phyloP scores from a whole-genome alignment of 2,797 vertebrate species.

The Microcaecilia unicolor region DNA sequence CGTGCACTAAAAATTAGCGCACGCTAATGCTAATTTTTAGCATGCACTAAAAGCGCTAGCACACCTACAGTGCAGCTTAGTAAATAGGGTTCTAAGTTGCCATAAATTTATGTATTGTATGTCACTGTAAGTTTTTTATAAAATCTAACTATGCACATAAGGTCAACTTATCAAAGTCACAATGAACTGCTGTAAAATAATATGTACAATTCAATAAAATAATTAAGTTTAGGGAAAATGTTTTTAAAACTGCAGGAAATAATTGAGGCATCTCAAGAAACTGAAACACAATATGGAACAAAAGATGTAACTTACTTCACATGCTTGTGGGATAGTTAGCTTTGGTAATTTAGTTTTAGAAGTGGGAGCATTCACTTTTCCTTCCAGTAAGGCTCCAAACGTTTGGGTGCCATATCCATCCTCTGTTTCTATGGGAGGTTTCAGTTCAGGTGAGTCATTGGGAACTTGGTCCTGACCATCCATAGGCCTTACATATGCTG shows the following conservation, averaged over 20 bases:
- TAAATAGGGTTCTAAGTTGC: too few relatives aligned
- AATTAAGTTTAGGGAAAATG: background rate
- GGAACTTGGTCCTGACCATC: constrained; percentile 86
- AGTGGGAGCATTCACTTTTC: constrained; percentile 61
- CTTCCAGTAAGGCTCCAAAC: constrained; percentile 68
- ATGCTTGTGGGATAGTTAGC: constrained; percentile 80
- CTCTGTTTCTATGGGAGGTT: constrained; percentile 71
- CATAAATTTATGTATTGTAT: too few relatives aligned
- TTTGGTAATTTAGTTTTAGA: constrained; percentile 89
- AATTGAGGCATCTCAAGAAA: background rate
- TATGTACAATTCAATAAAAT: too few relatives aligned
- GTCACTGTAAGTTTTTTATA: too few relatives aligned
- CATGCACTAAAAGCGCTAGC: too few relatives aligned
- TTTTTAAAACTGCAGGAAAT: background rate
- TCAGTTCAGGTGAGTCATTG: constrained; percentile 80
- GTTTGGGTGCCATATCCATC: constrained; percentile 76
- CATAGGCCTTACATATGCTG: constrained; percentile 85
- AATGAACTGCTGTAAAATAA: too few relatives aligned
- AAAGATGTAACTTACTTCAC: constrained; percentile 75
- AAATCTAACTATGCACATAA: too few relatives aligned
- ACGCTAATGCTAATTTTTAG: too few relatives aligned
- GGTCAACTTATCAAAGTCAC: too few relatives aligned
- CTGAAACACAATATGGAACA: background rate
- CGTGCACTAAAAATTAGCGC: too few relatives aligned
- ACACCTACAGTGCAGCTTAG: too few relatives aligned